Conservation (phyloP, 2,888 invertebrate genomes). For the Galeruca laticollis region DNA sequence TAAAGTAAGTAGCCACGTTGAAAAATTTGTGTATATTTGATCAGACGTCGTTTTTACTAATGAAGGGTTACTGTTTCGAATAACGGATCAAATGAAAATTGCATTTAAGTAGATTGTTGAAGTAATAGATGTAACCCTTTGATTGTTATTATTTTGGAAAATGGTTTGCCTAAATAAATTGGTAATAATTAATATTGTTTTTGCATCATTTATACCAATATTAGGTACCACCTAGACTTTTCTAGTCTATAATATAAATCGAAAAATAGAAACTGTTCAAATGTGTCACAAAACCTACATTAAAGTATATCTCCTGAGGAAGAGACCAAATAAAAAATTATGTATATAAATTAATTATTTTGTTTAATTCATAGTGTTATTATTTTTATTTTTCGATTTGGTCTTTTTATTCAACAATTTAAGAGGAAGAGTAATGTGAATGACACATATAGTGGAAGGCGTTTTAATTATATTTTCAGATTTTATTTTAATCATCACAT, state of each 20-base stretch:
- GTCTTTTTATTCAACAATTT: no score
- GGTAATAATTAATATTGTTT: neutral
- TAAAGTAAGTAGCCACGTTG: slow-evolving; percentile 31
- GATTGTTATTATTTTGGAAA: neutral
- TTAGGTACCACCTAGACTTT: neutral
- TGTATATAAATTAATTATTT: no score
- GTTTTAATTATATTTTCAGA: no score
- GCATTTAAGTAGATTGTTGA: neutral
- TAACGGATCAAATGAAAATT: slow-evolving; percentile 9
- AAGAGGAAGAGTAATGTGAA: no score
- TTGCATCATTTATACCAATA: slow-evolving; percentile 1
- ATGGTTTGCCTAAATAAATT: neutral
- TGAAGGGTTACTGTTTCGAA: neutral
- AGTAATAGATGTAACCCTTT: neutral
- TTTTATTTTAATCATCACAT: no score
- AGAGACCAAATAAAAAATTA: no score
- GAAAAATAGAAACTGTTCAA: neutral
- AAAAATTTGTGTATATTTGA: slow-evolving; percentile 16
- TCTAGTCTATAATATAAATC: neutral
- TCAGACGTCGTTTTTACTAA: neutral
- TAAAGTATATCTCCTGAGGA: no score
- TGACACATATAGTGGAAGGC: no score
- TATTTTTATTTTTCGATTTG: no score
- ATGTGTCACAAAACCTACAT: neutral
- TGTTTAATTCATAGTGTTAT: no score